These are phyloP conservation scores for Syngnathus typhle DNA, from an alignment of 2,113 vertebrate species.

Conservation along the genomic window DNA sequence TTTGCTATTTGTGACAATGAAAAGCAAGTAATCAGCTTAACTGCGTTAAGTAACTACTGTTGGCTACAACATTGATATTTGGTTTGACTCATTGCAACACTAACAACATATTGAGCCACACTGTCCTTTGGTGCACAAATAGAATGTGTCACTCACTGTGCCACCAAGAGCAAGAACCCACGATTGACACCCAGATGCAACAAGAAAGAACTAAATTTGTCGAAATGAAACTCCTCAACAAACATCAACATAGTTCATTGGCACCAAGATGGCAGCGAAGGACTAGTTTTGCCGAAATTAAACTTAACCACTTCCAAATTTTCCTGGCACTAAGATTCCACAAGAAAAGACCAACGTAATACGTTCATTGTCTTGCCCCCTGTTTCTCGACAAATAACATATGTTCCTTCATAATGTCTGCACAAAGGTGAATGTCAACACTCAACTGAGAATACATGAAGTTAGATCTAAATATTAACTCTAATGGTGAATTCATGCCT, in stretches of 20 bases:
- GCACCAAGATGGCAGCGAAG: too few relatives aligned
- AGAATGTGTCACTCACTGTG: too few relatives aligned
- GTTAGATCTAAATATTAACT: background rate
- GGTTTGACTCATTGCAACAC: constrained; percentile 1
- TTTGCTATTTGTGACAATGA: constrained; percentile 11
- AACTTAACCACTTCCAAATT: too few relatives aligned
- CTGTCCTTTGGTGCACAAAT: too few relatives aligned
- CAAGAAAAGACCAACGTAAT: too few relatives aligned
- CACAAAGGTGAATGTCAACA: background rate
- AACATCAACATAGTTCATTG: too few relatives aligned
- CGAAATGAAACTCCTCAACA: too few relatives aligned
- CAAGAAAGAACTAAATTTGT: background rate
- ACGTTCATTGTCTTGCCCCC: too few relatives aligned
- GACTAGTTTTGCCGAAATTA: too few relatives aligned
- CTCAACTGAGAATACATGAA: background rate
- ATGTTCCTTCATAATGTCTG: background rate
- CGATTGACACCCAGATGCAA: too few relatives aligned
- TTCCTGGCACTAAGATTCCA: too few relatives aligned
- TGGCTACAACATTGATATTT: constrained; percentile 26
- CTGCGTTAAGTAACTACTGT: constrained; percentile 15
- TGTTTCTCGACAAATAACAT: background rate
- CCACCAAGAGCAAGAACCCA: too few relatives aligned
- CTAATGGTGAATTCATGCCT: background rate
- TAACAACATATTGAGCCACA: background rate
- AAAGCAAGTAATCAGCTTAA: constrained; percentile 28